A percentile compares a stretch with the other conserved stretches of the same genome.
These are phyloP conservation scores for Huso huso DNA, from an alignment of 2,797 vertebrate species.

Conservation along the genomic window DNA sequence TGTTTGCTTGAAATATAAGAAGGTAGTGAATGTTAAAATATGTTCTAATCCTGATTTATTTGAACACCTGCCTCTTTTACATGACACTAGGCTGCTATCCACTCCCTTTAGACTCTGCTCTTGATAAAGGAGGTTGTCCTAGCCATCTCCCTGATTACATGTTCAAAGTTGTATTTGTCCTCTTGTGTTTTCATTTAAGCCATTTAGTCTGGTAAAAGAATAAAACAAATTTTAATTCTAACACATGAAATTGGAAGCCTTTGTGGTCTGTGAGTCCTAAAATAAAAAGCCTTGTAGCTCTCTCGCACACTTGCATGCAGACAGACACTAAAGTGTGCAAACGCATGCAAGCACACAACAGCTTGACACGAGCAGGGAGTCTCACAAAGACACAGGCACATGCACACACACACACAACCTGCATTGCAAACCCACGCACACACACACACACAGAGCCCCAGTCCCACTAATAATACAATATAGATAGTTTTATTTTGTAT, in stretches of 20 bases:
- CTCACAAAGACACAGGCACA: neutral
- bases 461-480: slow-evolving; percentile 29
- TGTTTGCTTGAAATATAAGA: slow-evolving; percentile 3
- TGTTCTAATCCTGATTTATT: neutral
- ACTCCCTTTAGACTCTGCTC: too few relatives aligned
- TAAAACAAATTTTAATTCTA: slow-evolving; percentile 5
- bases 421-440: neutral
- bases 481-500: slow-evolving; percentile 38
- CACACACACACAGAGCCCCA: slow-evolving; percentile 26
- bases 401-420: slow-evolving; percentile 6
- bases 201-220: neutral
- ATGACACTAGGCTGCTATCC: too few relatives aligned
- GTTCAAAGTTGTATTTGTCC: neutral
- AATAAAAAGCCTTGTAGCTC: too few relatives aligned
- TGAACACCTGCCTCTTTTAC: too few relatives aligned
- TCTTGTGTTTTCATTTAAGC: neutral
- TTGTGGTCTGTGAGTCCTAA: neutral
- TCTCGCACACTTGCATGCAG: neutral
- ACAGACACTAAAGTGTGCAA: neutral
- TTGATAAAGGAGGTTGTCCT: too few relatives aligned
- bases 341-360: slow-evolving; percentile 2
- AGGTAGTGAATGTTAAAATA: slow-evolving; percentile 14
- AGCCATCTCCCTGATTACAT: neutral
- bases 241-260: neutral
- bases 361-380: neutral